phyloP scores from a whole-genome alignment of 2,797 vertebrate genomes.

The Phoebastria nigripes region DNA sequence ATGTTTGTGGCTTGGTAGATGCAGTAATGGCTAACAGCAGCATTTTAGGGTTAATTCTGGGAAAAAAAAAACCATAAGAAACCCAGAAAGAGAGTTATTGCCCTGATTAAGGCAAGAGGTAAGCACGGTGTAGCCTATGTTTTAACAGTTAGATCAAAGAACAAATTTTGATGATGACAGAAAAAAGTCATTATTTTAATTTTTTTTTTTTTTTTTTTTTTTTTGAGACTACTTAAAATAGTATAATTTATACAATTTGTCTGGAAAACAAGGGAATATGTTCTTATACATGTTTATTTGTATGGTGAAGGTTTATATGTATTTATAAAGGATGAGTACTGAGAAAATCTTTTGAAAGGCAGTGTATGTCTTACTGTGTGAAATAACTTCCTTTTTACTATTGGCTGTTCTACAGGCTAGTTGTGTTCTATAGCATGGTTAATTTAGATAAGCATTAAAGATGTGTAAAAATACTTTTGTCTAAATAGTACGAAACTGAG shows the following conservation, averaged over 20 bases:
- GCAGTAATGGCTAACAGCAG: not conserved
- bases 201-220: not conserved
- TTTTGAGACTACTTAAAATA: not conserved
- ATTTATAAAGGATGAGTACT: not conserved
- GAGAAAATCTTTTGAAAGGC: not conserved
- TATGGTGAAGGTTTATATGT: not conserved
- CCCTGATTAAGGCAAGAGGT: not conserved
- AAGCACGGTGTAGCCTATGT: fast-evolving
- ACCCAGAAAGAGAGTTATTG: not conserved
- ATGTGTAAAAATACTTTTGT: not conserved
- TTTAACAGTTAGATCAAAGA: not conserved
- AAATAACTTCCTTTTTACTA: not conserved
- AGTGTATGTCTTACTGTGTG: not conserved
- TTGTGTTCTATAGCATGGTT: not conserved
- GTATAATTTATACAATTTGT: not conserved
- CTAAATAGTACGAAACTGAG: not conserved
- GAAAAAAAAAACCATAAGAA: not conserved
- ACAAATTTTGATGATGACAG: not conserved
- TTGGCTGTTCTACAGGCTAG: not conserved
- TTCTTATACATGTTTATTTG: not conserved
- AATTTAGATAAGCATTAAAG: not conserved
- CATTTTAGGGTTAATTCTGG: not conserved
- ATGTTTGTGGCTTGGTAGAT: not conserved
- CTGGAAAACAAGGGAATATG: not conserved
- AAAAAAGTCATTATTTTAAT: not conserved